Percentiles rank a stretch among this genome's conserved stretches.
These are phyloP conservation scores for Ostrea denselamellosa DNA, from an alignment of 1,140 invertebrate genomes.

Conservation along the genomic window DNA sequence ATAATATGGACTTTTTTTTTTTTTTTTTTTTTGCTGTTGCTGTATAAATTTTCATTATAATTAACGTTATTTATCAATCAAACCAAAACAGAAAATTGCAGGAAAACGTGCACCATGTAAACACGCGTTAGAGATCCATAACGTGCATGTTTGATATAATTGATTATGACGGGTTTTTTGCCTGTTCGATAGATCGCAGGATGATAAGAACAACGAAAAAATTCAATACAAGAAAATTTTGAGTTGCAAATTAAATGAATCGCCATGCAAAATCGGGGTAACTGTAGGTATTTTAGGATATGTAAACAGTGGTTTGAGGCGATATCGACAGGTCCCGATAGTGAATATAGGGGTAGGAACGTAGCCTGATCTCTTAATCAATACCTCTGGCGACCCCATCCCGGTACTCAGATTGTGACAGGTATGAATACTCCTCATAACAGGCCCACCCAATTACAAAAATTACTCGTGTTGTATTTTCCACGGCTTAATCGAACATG, in stretches of 20 bases:
- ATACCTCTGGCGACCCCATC: not conserved
- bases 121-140: not conserved
- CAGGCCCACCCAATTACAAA: not conserved
- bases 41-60: no score
- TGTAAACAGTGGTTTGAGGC: slow-evolving; percentile 18
- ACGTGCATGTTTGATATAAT: not conserved
- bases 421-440: not conserved
- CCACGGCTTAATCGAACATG: not conserved
- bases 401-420: not conserved
- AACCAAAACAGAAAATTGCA: no score
- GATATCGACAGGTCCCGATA: slow-evolving; percentile 29
- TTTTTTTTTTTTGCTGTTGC: no score
- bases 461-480: not conserved
- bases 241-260: not conserved
- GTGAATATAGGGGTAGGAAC: slow-evolving; percentile 22
- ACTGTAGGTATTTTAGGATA: slow-evolving; percentile 36
- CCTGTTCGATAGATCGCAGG: not conserved
- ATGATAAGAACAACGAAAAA: not conserved
- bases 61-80: no score
- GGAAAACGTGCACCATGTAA: no score
- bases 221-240: slow-evolving; percentile 14
- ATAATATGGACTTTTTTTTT: no score
- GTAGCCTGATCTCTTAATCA: slow-evolving; percentile 1
- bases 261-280: slow-evolving; percentile 14
- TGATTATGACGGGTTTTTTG: not conserved